A percentile compares a stretch with the other conserved stretches of the same genome.
These are phyloP conservation scores for Agonopterix heracliana DNA, from an alignment of 2,888 invertebrate species.

Conservation along the genomic window DNA sequence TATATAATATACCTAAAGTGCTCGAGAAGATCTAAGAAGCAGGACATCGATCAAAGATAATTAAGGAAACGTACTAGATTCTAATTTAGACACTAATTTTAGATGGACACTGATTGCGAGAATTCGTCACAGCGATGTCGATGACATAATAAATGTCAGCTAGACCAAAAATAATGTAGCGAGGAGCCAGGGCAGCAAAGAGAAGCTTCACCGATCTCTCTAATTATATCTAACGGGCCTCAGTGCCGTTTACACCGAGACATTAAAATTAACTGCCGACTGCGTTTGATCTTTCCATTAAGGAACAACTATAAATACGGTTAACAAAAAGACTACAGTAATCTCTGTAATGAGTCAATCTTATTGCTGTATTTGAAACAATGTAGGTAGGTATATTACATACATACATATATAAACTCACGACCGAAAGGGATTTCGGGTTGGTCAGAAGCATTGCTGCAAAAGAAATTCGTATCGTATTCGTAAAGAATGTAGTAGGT, in stretches of 20 bases:
- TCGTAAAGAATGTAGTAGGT: no score
- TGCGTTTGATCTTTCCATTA: constrained; percentile 75
- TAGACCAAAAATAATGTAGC: constrained; percentile 55
- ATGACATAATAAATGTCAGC: constrained; percentile 66
- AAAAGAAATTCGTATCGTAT: no score
- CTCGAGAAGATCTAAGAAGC: no score
- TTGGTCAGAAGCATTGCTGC: no score
- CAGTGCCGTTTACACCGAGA: constrained; percentile 64
- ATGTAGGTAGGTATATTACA: constrained; percentile 19
- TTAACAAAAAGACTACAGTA: constrained; percentile 48
- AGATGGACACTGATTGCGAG: background rate
- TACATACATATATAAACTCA: no score
- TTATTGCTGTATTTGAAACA: constrained; percentile 34
- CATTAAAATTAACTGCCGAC: constrained; percentile 72
- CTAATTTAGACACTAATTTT: background rate
- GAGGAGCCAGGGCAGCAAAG: constrained; percentile 32
- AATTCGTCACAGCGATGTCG: constrained; percentile 24
- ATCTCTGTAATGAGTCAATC: constrained; percentile 55
- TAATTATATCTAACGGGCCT: constrained; percentile 68
- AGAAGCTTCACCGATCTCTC: constrained; percentile 54
- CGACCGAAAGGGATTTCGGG: background rate
- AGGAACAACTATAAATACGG: constrained; percentile 58
- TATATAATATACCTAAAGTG: no score
- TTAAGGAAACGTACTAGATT: no score
- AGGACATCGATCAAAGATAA: no score